Conservation (phyloP, 2,888 invertebrate species). For the Agriotes lineatus region DNA sequence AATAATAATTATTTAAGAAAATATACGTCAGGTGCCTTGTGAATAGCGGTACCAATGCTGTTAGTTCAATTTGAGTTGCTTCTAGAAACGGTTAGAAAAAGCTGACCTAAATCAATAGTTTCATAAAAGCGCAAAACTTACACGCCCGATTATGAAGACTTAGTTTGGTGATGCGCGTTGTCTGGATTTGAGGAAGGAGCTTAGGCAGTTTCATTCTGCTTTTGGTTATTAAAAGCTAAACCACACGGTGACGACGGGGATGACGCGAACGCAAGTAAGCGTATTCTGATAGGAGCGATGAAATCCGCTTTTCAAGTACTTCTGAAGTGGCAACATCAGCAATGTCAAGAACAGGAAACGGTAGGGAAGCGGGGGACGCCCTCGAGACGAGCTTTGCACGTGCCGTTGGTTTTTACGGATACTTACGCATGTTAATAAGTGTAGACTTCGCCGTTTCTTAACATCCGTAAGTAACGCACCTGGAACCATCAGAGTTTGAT, state of each 20-base stretch:
- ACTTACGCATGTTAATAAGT: conserved; percentile 38
- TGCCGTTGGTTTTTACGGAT: conserved; percentile 37
- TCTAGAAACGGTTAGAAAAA: too few relatives aligned
- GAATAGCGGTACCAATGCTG: too few relatives aligned
- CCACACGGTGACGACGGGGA: conserved; percentile 14
- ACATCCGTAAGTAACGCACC: conserved; percentile 5
- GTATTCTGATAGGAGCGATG: conserved; percentile 59
- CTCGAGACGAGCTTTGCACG: conserved; percentile 32
- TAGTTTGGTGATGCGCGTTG: too few relatives aligned
- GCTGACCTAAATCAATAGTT: too few relatives aligned
- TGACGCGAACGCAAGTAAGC: conserved; percentile 54
- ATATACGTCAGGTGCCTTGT: too few relatives aligned
- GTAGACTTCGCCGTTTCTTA: conserved; percentile 21
- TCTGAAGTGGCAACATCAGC: conserved; percentile 59
- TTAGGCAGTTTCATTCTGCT: neutral
- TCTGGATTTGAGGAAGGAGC: neutral
- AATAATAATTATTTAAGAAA: too few relatives aligned
- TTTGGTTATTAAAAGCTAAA: conserved; percentile 22
- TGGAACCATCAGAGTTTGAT: conserved; percentile 1
- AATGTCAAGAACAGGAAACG: conserved; percentile 41
- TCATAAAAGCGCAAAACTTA: too few relatives aligned
- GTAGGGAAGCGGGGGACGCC: conserved; percentile 8
- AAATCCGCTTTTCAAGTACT: conserved; percentile 59
- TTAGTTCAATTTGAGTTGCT: too few relatives aligned
- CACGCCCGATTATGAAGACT: too few relatives aligned